Base-by-base conservation (phyloP, 2,888 invertebrate species). In the Dioctria linearis region DNA sequence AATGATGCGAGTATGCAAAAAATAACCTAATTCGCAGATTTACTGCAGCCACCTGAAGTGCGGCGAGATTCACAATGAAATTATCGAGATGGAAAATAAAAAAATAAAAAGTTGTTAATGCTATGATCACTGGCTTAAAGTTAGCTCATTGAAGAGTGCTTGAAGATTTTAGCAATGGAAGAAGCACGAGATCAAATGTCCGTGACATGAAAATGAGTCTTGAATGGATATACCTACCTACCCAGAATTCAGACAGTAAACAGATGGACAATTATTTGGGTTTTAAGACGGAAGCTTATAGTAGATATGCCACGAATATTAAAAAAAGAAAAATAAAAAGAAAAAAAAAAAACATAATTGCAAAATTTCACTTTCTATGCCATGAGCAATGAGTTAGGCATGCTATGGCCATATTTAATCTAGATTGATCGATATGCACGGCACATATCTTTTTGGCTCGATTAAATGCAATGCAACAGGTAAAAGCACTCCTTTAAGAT, bases 1-100 rank as follows among this genome's bases (percentile, higher is more conserved):
- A 69, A 69, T 69, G 69, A 69, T 69, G n/a, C n/a, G n/a, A n/a
- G n/a, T n/a, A 69, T 69, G 69, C 69, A 69, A 25, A 69, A 69
- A 69, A 49, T 51, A 69, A 69, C 69, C 69, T 43, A 51, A 51
- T 69, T 69, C 69, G 69, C 51, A 51, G 69, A 69, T 69, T 69
- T 69, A 69, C 37, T 69, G 69, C 51, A 69, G 39, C 69, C 69
- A 69, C 69, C 69, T 51, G 69, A 39, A 25, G 25, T 49, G 37
- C 49, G 49, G 13, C 67, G 39, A 39, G 46, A 39, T 69, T 69
- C 69, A 69, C 69, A 69, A 69, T 69, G 51, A 69, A 40, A 49
- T 51, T 46, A 25, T 51, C 54, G 39, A 51, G 51, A 37, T 11
- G 51, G 49, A 51, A 51, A 69, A 9, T 49, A 39, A 37, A 51